These are phyloP conservation scores for Nomada fabriciana DNA, from an alignment of 2,888 invertebrate species.

Conservation along the genomic window DNA sequence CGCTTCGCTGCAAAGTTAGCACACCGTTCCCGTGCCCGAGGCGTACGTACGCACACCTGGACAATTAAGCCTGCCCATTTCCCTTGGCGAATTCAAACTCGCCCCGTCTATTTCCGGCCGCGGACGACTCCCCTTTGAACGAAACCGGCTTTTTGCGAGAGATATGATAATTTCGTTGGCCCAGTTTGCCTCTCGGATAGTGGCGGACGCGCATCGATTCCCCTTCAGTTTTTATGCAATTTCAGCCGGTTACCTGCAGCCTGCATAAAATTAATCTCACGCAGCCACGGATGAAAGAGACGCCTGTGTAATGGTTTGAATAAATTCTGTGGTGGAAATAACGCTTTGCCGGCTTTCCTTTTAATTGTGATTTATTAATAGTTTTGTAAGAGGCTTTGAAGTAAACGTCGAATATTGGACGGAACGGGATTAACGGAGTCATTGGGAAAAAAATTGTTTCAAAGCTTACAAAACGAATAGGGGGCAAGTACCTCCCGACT, in stretches of 20 bases:
- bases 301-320: background rate
- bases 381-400: no score
- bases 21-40: background rate
- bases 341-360: background rate
- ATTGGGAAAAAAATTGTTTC: background rate
- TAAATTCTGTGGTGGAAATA: background rate
- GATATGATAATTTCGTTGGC: conserved; percentile 48
- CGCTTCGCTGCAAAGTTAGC: conserved; percentile 1
- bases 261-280: conserved; percentile 34
- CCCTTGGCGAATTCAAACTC: conserved; percentile 21
- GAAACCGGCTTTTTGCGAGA: conserved; percentile 14
- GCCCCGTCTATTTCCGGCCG: conserved; percentile 9
- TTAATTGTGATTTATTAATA: background rate
- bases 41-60: background rate
- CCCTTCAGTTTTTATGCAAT: conserved; percentile 42
- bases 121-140: background rate
- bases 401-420: no score
- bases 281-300: background rate
- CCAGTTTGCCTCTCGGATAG: conserved; percentile 33
- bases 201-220: conserved; percentile 23
- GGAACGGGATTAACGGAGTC: no score
- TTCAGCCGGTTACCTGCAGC: conserved; percentile 19
- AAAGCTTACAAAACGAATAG: no score
- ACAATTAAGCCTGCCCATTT: conserved; percentile 22
- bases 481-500: background rate